Evolutionary conservation across 2,888 invertebrate species (phyloP).

Genomic region (Chrysolina oricalcia): DNA sequence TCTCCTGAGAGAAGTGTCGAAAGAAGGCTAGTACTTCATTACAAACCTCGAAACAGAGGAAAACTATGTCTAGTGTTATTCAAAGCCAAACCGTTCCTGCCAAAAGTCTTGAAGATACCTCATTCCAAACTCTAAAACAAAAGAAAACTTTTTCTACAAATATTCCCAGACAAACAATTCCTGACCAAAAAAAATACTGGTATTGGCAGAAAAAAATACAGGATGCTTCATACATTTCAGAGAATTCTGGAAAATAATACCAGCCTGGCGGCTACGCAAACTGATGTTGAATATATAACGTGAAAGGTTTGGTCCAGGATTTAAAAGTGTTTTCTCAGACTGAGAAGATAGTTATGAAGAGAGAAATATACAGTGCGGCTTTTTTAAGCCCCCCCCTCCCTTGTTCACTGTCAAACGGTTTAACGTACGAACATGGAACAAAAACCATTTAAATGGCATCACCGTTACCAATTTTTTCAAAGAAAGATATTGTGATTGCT

Average conservation of each 20-base stretch:
- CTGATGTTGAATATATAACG: not conserved
- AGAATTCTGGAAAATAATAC: constrained; percentile 6
- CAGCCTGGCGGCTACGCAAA: not conserved
- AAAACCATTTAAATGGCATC: no score
- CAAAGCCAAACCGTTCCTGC: constrained; percentile 9
- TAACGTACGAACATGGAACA: no score
- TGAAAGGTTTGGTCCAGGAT: constrained; percentile 9
- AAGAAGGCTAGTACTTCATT: not conserved
- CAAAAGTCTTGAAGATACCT: constrained; percentile 9
- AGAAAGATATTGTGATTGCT: no score
- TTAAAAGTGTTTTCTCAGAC: constrained; percentile 9
- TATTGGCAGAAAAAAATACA: constrained; percentile 19
- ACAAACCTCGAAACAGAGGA: not conserved
- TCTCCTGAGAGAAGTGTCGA: constrained; percentile 4
- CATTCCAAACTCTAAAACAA: not conserved
- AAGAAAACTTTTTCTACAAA: not conserved
- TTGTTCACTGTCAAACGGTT: no score
- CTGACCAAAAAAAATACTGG: constrained; percentile 8
- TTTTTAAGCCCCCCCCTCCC: no score
- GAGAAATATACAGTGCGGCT: not conserved
- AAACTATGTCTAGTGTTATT: not conserved
- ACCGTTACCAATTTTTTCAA: no score
- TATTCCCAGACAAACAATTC: constrained; percentile 15
- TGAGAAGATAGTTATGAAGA: not conserved
- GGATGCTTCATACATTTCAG: constrained; percentile 5